These are phyloP conservation scores for Pantherophis alleghaniensis DNA, from an alignment of 2,797 vertebrate species.

Conservation along the genomic window DNA sequence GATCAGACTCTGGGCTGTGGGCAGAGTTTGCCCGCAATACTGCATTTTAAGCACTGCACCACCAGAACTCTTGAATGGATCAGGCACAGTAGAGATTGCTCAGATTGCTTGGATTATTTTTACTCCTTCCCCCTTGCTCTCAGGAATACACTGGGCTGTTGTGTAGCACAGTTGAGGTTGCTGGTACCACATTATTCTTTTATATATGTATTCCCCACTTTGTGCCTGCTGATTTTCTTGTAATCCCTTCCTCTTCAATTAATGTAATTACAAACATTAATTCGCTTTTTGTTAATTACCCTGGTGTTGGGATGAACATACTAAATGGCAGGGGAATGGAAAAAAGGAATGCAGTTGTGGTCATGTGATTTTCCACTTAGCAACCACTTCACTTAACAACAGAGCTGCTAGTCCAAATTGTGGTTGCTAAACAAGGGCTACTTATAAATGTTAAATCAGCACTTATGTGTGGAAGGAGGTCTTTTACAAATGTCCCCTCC, in stretches of 20 bases:
- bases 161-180: neutral
- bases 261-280: neutral
- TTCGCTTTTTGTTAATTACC: neutral
- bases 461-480: neutral
- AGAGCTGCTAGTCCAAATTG: neutral
- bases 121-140: neutral
- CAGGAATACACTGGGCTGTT: neutral
- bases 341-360: neutral
- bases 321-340: neutral
- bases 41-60: no score
- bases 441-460: neutral
- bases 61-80: neutral
- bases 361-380: neutral
- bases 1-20: no score
- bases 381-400: neutral
- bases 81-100: neutral
- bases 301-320: neutral
- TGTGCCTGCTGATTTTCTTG: neutral
- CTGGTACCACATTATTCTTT: neutral
- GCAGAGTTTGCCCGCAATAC: no score
- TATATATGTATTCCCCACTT: neutral
- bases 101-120: neutral
- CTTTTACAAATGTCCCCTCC: neutral
- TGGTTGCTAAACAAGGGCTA: neutral
- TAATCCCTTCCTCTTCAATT: neutral